Conservation (phyloP, 2,797 vertebrate species). For the Valencia hispanica region DNA sequence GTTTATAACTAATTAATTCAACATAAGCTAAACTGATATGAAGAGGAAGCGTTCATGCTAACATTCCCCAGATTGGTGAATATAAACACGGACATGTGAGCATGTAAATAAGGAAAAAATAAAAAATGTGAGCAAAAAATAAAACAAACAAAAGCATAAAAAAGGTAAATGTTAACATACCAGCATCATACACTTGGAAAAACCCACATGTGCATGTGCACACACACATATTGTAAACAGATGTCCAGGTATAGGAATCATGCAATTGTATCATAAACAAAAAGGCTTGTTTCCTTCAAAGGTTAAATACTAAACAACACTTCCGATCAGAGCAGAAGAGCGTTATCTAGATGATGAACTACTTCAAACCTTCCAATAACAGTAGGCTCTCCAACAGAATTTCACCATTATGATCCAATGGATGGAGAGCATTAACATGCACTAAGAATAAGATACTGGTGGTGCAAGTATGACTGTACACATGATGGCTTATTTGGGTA, state of each 20-base stretch:
- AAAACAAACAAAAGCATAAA: too few relatives aligned
- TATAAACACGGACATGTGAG: slow-evolving; percentile 13
- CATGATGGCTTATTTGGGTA: background rate
- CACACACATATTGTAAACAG: slow-evolving; percentile 60
- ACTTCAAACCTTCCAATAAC: slow-evolving; percentile 33
- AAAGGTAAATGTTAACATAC: background rate
- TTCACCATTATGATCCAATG: slow-evolving; percentile 24
- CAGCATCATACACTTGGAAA: background rate
- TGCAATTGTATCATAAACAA: slow-evolving; percentile 66
- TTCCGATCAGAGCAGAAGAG: slow-evolving; percentile 46
- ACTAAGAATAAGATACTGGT: slow-evolving; percentile 24
- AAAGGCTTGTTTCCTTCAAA: slow-evolving; percentile 54
- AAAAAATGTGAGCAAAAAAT: background rate
- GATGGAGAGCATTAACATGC: slow-evolving; percentile 18
- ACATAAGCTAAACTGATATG: background rate
- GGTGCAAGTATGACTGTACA: slow-evolving; percentile 27
- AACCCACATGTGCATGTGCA: background rate
- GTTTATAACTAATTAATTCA: background rate
- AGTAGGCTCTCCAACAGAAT: slow-evolving; percentile 56
- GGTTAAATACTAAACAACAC: slow-evolving; percentile 61
- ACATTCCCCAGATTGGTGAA: slow-evolving; percentile 16
- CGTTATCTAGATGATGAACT: slow-evolving; percentile 33
- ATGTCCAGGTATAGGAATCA: slow-evolving; percentile 59
- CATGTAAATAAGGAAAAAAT: background rate
- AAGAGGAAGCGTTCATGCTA: background rate